Evolutionary conservation across 1,140 invertebrate species (phyloP), one percentile per base, ranked within the genome.

Genomic region (Ectropis grisescens): DNA sequence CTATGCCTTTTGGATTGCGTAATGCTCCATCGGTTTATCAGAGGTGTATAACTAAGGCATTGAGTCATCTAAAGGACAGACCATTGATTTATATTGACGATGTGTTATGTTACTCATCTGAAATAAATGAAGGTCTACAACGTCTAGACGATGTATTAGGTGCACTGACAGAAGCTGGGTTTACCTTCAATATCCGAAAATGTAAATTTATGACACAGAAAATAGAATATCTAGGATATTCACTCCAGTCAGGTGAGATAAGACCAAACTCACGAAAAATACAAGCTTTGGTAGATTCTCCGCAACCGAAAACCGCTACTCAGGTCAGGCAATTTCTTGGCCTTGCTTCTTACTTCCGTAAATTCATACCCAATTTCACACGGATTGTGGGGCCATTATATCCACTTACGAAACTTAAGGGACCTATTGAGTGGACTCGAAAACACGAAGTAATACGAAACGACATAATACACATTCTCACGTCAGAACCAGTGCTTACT

Each of bases 21-120:
- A 69, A 59, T 27, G 64, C 54, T 4, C 62, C 71, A 3, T 47
- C 47, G 0, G 41, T 54, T 0, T 80, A 66, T 37, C 62, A 82
- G 36, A 16, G 65, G 13, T 33, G 66, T 2, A 76, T 84, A 40
- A 47, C 2, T n/a, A 26, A 33, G 4, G 52, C 79, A 1, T 49
- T 84, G 14, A 13, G 32, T 11, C 40, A 51, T 3, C 14, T 29
- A 14, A 13, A 22, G 2, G 24, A 11, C 2, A n/a, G n/a, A n/a
- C 19, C 15, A 13, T 14, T 49, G 1, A 14, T 29, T 14, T 49
- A 43, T 19, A 33, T 49, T 1, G 46, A 48, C 29, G 36, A 48
- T 14, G 7, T 42, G 5, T 12, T 48, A 1, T 14, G 42, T n/a
- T n/a, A n/a, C n/a, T 22, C 15, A 2, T 23, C 24, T 8, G 4